Evolutionary conservation across 1,140 invertebrate genomes (phyloP).

Genomic region (Drosophila nigromelanica): DNA sequence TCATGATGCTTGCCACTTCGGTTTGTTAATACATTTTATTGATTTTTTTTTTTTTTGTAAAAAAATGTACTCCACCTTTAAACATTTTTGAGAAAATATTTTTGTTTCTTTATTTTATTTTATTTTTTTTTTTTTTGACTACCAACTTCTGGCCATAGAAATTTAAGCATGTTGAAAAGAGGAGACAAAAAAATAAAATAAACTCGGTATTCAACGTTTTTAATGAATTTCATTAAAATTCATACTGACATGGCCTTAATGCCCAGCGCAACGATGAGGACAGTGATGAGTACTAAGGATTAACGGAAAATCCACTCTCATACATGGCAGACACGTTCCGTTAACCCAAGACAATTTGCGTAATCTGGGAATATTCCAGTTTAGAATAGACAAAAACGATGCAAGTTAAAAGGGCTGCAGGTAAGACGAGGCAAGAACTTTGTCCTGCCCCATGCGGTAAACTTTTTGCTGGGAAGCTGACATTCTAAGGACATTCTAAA

Average conservation of each 20-base stretch:
- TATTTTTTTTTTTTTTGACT: no score
- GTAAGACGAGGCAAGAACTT: conserved; percentile 4
- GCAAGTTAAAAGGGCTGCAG: conserved; percentile 16
- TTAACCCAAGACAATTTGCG: conserved; percentile 71
- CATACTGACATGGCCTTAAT: conserved; percentile 36
- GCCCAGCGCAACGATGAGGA: conserved; percentile 6
- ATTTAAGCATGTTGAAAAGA: conserved; percentile 6
- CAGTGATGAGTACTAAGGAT: conserved; percentile 9
- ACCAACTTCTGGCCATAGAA: neutral
- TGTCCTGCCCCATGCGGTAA: conserved; percentile 2
- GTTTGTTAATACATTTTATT: no score
- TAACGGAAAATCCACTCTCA: conserved; percentile 19
- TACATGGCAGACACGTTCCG: conserved; percentile 40
- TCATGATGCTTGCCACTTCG: no score
- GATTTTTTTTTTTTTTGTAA: no score
- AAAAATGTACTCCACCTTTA: no score
- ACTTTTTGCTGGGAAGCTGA: conserved; percentile 8
- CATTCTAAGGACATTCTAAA: conserved; percentile 16
- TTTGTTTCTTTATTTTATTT: no score
- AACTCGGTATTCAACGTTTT: conserved; percentile 25
- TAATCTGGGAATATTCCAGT: conserved; percentile 57
- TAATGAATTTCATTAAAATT: conserved; percentile 80
- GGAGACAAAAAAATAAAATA: neutral
- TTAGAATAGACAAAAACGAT: conserved; percentile 6
- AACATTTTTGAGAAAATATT: no score